These are phyloP conservation scores for Lottia gigantea DNA, from an alignment of 2,888 invertebrate species.

Conservation along the genomic window DNA sequence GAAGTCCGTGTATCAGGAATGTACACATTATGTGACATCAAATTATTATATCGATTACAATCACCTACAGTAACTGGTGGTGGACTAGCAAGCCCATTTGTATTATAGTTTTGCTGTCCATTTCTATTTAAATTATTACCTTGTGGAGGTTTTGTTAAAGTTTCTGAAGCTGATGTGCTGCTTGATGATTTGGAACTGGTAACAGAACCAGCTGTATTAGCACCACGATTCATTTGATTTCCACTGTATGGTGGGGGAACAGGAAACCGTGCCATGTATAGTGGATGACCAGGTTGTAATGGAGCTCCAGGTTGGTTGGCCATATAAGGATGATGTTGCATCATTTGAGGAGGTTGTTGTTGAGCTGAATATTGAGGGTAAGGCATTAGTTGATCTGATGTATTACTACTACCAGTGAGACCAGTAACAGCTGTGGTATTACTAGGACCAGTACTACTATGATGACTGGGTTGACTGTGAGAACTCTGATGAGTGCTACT, in stretches of 20 bases:
- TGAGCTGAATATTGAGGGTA: slow-evolving; percentile 15
- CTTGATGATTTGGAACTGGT: slow-evolving; percentile 60
- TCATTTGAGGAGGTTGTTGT: slow-evolving; percentile 13
- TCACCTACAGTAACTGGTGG: slow-evolving; percentile 32
- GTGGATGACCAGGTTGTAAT: slow-evolving; percentile 20
- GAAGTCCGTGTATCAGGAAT: slow-evolving; percentile 56
- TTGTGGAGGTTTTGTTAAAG: not conserved
- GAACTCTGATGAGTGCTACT: slow-evolving; percentile 58
- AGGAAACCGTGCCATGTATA: slow-evolving; percentile 11
- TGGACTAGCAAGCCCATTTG: slow-evolving; percentile 14
- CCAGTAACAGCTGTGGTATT: slow-evolving; percentile 72
- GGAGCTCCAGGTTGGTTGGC: slow-evolving; percentile 27
- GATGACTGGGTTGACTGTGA: slow-evolving; percentile 58
- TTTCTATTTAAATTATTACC: not conserved
- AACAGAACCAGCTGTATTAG: slow-evolving; percentile 54
- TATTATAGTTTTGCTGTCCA: slow-evolving; percentile 5
- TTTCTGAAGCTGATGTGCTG: slow-evolving; percentile 39
- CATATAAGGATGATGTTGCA: slow-evolving; percentile 18
- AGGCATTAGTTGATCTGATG: slow-evolving; percentile 41
- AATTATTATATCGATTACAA: slow-evolving; percentile 53
- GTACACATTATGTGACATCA: slow-evolving; percentile 52
- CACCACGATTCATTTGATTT: slow-evolving; percentile 29
- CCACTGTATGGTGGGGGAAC: not conserved
- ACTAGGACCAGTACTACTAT: slow-evolving; percentile 71
- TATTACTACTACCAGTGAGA: slow-evolving; percentile 62